Conservation (phyloP, 2,113 vertebrate species). For the Salvelinus sp. region DNA sequence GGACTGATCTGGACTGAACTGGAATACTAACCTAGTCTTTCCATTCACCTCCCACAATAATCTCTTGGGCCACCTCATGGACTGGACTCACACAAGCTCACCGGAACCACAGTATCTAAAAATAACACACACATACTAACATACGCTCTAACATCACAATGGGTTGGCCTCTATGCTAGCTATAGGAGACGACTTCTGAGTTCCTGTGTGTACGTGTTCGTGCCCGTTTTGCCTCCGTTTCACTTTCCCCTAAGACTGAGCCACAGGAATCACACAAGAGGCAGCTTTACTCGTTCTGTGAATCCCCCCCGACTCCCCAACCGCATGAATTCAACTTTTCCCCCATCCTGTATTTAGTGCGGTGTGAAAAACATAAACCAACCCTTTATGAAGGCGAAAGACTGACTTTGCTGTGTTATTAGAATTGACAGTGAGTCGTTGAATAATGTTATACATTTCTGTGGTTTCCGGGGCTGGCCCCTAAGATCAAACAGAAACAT, state of each 20-base stretch:
- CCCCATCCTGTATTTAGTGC: slow-evolving; percentile 42
- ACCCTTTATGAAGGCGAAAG: slow-evolving; percentile 36
- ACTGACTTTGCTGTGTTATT: slow-evolving; percentile 32
- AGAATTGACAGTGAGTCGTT: slow-evolving; percentile 42
- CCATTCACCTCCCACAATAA: slow-evolving; percentile 17
- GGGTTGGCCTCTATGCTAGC: slow-evolving; percentile 15
- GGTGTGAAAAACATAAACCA: slow-evolving; percentile 29
- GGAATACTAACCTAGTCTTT: slow-evolving; percentile 11
- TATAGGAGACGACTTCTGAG: slow-evolving; percentile 17
- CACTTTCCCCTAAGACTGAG: neutral
- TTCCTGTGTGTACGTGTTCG: slow-evolving; percentile 15
- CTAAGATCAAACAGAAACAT: slow-evolving; percentile 50
- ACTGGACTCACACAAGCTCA: slow-evolving; percentile 21
- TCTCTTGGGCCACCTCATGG: slow-evolving; percentile 7
- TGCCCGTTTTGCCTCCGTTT: neutral
- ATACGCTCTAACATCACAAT: slow-evolving; percentile 12
- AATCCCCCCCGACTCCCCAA: slow-evolving; percentile 28
- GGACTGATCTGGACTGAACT: slow-evolving; percentile 26
- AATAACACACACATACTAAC: slow-evolving; percentile 19
- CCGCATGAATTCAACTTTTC: slow-evolving; percentile 29
- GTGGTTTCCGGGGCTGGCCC: slow-evolving; percentile 43
- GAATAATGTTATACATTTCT: slow-evolving; percentile 56
- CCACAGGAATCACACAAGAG: slow-evolving; percentile 29
- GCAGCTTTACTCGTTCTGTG: slow-evolving; percentile 39
- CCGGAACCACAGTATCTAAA: slow-evolving; percentile 13